Evolutionary conservation across 2,888 invertebrate species (phyloP), one percentile per base, ranked within the genome.

Genomic region (Parascotia fuliginaria): DNA sequence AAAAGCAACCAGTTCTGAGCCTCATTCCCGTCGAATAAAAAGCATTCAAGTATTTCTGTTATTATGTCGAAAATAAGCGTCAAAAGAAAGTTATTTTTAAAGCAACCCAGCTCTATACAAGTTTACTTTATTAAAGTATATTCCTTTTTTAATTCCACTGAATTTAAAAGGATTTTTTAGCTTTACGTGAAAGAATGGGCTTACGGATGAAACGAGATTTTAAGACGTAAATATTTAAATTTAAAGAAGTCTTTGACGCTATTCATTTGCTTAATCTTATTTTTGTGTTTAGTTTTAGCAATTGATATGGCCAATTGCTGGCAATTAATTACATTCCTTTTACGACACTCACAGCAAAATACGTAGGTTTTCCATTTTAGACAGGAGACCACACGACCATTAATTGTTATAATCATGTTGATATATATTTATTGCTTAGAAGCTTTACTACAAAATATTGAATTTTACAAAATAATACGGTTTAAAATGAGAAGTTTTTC

Each of bases 211-310:
- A 63, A 48, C 33, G 49, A 48, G 40, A 47, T 54, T 50, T 42
- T 45, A 43, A 63, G 24, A 39, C 53, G 14, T 24, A 57, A 63
- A 57, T 62, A 43, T 62, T 57, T 50, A 37, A 53, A 65, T 55
- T 36, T n/a, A n/a, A 33, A 51, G 31, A 60, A 46, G 40, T 28
- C 32, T 50, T 47, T 42, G 1, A 9, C 28, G 33, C 44, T 57
- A 48, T 41, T 19, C 32, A 32, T 37, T 19, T n/a, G n/a, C 19
- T 19, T 19, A 19, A 22, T 37, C 42, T 51, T 22, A 3, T 5
- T 44, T 45, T 45, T 24, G 39, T 16, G 16, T 39, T 27, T 39
- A 33, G 27, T 33, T 39, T 39, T 28, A 33, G 22, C 34, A 16
- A 43, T 9, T 13, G 9, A 37, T 2, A 4, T 37, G n/a, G n/a